Percentiles rank a stretch among this genome's conserved stretches.
Evolutionary conservation across 2,113 vertebrate genomes (phyloP).

Genomic region (Perca flavescens): DNA sequence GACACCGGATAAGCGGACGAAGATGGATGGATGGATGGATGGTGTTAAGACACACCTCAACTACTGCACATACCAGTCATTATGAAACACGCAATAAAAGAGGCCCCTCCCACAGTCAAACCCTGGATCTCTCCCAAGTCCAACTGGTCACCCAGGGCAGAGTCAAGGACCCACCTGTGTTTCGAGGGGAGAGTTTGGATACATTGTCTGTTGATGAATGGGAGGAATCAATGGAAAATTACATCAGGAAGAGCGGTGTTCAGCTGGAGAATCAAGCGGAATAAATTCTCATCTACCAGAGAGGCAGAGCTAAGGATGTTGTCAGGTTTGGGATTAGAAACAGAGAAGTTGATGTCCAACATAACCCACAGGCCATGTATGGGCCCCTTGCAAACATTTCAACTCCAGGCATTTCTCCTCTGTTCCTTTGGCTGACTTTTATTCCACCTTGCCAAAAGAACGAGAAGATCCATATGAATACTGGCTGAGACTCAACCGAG

Average conservation of each 20-base stretch:
- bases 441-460: slow-evolving; percentile 15
- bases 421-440: slow-evolving; percentile 34
- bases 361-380: slow-evolving; percentile 12
- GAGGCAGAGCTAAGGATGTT: slow-evolving; percentile 20
- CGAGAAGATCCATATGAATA: slow-evolving; percentile 16
- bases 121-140: slow-evolving; percentile 12
- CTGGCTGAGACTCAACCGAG: slow-evolving; percentile 1
- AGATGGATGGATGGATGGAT: no score
- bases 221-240: slow-evolving; percentile 2
- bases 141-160: slow-evolving; percentile 5
- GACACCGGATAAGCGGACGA: no score
- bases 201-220: slow-evolving; percentile 9
- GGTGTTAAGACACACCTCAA: no score
- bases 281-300: slow-evolving; percentile 19
- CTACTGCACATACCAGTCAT: no score
- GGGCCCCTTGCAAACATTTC: slow-evolving; percentile 33
- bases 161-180: slow-evolving; percentile 9
- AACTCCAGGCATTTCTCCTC: background rate
- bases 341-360: background rate
- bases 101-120: background rate
- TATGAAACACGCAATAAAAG: no score
- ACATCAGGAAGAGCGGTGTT: slow-evolving; percentile 13
- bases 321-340: slow-evolving; percentile 12
- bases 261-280: background rate
- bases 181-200: background rate